phyloP scores from a whole-genome alignment of 2,888 invertebrate species.

The Tenthredo distinguenda region DNA sequence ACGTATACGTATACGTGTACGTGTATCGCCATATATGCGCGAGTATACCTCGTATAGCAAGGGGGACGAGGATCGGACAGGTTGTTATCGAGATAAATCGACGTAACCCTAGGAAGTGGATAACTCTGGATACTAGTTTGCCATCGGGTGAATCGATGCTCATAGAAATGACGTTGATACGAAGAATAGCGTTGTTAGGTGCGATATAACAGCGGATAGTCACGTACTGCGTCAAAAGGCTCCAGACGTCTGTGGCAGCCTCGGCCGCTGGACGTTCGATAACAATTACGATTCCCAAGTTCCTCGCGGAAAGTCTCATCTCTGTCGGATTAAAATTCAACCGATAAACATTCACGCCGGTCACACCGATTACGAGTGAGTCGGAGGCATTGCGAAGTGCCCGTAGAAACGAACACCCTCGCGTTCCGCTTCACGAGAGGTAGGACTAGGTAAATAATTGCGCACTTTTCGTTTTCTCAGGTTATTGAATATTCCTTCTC shows the following conservation, averaged over 20 bases:
- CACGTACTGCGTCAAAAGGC: neutral
- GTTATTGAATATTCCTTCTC: neutral
- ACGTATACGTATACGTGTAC: too few relatives aligned
- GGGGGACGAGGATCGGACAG: conserved; percentile 14
- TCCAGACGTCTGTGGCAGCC: neutral
- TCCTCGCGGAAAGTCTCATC: neutral
- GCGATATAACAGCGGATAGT: neutral
- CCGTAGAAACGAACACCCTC: neutral
- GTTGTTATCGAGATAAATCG: conserved; percentile 50
- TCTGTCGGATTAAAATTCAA: neutral
- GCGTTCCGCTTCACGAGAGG: neutral
- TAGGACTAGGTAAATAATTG: neutral
- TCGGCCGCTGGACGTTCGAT: neutral
- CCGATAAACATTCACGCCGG: neutral
- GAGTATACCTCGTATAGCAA: neutral
- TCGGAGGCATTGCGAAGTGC: neutral
- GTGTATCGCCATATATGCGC: too few relatives aligned
- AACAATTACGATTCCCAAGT: neutral
- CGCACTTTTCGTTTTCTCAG: neutral
- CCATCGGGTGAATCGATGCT: conserved; percentile 26
- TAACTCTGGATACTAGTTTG: neutral
- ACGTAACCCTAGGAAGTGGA: neutral
- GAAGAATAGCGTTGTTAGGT: neutral
- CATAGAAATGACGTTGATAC: neutral
- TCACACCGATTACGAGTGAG: neutral